Base-by-base conservation (phyloP, 1,140 invertebrate genomes). In the Brachionus plicatilis region DNA sequence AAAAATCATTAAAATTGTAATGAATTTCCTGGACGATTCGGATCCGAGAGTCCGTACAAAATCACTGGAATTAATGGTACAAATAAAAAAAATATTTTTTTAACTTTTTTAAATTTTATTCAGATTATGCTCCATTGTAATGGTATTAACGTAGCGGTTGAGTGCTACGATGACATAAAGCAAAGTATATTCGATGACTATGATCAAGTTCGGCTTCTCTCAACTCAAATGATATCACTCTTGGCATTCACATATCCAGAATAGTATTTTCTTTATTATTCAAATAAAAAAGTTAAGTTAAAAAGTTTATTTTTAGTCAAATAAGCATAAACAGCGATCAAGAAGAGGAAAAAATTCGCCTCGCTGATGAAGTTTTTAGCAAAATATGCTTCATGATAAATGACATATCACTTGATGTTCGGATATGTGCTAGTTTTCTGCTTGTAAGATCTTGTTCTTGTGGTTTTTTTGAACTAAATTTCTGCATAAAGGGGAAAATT, bases 341-440 rank as follows among this genome's bases (percentile, higher is more conserved):
- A 12, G 87, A 87, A 41, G 88, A 88, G 27, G 89, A 91, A 83
- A 88, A 90, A 37, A 87, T 92, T 14, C 92, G 96, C 12, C 91
- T 99, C 85, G 93, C 96, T 27, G 97, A 99, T 89, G 96, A 98
- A 90, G 96, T 96, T 0, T 99, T 99, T 92, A 94, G 94, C 29
- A 94, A 96, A 90, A 93, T 99, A 29, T 99, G 97, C 88, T 93
- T 94, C 86, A 92, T 95, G 9, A 93, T 98, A 56, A 97, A 95
- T 87, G 97, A 99, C 90, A 91, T 96, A n/a, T 95, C 91, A 11
- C 86, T 89, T 56, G 87, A 87, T 83, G 90, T 91, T n/a, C 85
- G 91, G 75, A 87, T 89, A 0, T 88, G 91, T 83, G 90, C 91
- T 14, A 89, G 90, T 0, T 86, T 85, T 79, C 85, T 91, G 8